phyloP scores from a whole-genome alignment of 2,113 vertebrate species.

The Alaudala cheleensis region DNA sequence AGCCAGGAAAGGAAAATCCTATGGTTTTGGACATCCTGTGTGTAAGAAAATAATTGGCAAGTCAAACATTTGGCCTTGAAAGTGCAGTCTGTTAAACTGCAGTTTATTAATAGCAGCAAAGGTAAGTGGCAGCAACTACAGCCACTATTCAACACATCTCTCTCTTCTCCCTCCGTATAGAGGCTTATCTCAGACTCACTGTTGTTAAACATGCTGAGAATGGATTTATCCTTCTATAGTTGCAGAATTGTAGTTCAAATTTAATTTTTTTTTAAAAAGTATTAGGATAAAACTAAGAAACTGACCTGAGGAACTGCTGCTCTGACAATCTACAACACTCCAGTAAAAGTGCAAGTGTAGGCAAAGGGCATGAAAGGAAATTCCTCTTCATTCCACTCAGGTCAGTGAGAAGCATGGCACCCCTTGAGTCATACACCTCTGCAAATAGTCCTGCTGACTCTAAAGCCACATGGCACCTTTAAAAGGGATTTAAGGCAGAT shows the following conservation, averaged over 20 bases:
- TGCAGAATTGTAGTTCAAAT: neutral
- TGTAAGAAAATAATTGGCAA: neutral
- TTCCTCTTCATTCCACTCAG: neutral
- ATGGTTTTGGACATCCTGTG: neutral
- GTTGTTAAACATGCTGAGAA: neutral
- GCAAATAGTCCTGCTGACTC: neutral
- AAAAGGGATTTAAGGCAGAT: neutral
- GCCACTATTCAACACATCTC: neutral
- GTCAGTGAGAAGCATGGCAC: neutral
- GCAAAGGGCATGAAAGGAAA: neutral
- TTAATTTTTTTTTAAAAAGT: neutral
- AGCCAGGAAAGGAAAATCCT: neutral
- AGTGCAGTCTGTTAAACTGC: neutral
- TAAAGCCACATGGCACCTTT: neutral
- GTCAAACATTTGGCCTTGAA: neutral
- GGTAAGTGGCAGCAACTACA: neutral
- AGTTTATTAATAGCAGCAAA: neutral
- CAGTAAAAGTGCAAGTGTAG: neutral
- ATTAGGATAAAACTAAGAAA: neutral
- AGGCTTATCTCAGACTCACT: neutral
- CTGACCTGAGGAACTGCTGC: neutral
- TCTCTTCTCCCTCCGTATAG: neutral
- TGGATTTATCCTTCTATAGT: neutral
- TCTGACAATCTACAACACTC: neutral
- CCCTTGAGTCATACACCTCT: neutral